Conservation (phyloP, 2,797 vertebrate genomes). For the Sciaenops ocellatus region DNA sequence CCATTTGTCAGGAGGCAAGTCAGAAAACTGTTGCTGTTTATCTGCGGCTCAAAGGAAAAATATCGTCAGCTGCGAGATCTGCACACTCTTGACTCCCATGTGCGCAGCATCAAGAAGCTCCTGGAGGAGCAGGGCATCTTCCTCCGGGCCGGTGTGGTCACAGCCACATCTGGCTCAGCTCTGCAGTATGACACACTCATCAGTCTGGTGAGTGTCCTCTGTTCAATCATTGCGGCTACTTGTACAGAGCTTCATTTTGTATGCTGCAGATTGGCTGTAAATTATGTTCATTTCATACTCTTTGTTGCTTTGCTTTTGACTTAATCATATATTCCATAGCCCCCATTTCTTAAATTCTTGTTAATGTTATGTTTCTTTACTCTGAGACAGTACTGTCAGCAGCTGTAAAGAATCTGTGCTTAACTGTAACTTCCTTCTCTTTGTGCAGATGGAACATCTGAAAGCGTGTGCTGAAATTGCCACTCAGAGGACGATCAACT, state of each 20-base stretch:
- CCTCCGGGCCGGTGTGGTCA: conserved; percentile 94
- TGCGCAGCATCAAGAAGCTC: conserved; percentile 96
- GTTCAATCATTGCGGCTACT: not conserved
- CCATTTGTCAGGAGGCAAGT: conserved; percentile 98
- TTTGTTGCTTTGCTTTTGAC: not conserved
- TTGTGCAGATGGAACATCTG: conserved; percentile 95
- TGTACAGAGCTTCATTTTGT: not conserved
- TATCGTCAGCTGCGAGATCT: conserved; percentile 97
- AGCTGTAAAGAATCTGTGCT: not conserved
- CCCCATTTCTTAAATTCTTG: not conserved
- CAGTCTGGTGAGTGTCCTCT: conserved; percentile 88
- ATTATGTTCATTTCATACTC: not conserved
- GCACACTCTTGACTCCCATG: conserved; percentile 96
- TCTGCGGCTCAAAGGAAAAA: conserved; percentile 99
- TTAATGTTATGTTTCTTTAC: not conserved
- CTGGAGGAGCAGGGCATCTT: conserved; percentile 98
- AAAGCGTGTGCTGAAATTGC: conserved; percentile 99
- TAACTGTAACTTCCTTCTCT: conserved; percentile 16
- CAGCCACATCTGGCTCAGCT: conserved; percentile 95
- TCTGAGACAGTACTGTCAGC: not conserved
- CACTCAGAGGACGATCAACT: conserved; percentile 96
- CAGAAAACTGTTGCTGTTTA: conserved; percentile 96
- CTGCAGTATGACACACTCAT: conserved; percentile 98
- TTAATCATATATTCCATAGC: not conserved
- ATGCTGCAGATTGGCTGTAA: not conserved